Conservation (phyloP, 1,140 invertebrate genomes). For the Drosophila micromelanica region DNA sequence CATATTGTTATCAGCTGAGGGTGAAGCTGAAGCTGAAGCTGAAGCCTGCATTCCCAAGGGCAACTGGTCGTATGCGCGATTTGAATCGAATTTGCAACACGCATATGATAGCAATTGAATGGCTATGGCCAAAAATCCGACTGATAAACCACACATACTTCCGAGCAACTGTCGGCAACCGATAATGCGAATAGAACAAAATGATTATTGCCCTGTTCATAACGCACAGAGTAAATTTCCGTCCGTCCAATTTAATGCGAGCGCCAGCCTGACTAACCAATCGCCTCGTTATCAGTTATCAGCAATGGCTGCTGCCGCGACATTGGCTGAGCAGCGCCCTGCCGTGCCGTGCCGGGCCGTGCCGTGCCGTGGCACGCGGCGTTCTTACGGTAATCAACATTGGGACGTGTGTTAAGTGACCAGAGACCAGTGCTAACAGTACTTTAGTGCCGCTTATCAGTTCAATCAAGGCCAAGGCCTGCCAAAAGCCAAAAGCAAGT, state of each 20-base stretch:
- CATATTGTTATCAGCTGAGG: conserved; percentile 21
- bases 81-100: neutral
- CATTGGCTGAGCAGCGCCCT: no score
- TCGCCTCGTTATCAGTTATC: conserved; percentile 53
- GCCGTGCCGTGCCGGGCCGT: no score
- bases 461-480: conserved; percentile 65
- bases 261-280: conserved; percentile 48
- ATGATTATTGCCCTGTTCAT: conserved; percentile 2
- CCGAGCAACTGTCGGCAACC: neutral
- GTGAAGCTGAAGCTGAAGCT: neutral
- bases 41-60: conserved; percentile 26
- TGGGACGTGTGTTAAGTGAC: neutral
- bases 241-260: conserved; percentile 50
- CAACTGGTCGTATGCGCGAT: conserved; percentile 33
- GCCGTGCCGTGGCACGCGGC: conserved; percentile 63
- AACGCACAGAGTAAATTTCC: conserved; percentile 66
- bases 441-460: conserved; percentile 27
- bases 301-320: conserved; percentile 6
- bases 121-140: neutral
- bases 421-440: neutral
- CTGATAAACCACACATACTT: neutral
- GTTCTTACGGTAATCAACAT: conserved; percentile 48
- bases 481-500: conserved; percentile 28
- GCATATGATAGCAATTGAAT: neutral
- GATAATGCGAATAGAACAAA: neutral